Conservation (phyloP, 1,140 invertebrate species). For the Microplitis mediator region DNA sequence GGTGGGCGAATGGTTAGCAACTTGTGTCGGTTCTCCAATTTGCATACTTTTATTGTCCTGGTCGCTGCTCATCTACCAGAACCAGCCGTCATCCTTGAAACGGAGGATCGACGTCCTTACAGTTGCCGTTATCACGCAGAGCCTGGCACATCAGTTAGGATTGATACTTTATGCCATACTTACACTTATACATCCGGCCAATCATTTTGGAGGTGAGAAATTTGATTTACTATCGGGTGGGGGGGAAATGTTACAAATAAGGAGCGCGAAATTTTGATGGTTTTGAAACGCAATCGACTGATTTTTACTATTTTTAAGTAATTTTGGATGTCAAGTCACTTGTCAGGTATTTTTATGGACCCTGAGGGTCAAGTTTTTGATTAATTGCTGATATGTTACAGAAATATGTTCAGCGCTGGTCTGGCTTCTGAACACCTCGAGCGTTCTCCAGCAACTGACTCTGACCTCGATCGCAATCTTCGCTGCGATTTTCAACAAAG, state of each 20-base stretch:
- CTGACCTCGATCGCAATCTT: slow-evolving; percentile 63
- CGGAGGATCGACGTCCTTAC: slow-evolving; percentile 66
- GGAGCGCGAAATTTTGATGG: too few relatives aligned
- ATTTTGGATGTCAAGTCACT: neutral
- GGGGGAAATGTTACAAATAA: too few relatives aligned
- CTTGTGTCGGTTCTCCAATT: slow-evolving; percentile 63
- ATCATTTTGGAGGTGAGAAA: slow-evolving; percentile 53
- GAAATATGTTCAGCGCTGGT: slow-evolving; percentile 61
- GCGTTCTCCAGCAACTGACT: slow-evolving; percentile 65
- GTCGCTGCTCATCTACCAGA: slow-evolving; percentile 63
- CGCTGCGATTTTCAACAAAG: slow-evolving; percentile 58
- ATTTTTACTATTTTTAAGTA: neutral
- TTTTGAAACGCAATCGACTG: neutral
- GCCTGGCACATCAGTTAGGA: slow-evolving; percentile 60
- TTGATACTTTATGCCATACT: slow-evolving; percentile 61
- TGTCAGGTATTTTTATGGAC: neutral
- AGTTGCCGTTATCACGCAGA: slow-evolving; percentile 59
- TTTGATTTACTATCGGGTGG: neutral
- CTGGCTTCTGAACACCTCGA: slow-evolving; percentile 62
- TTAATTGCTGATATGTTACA: slow-evolving; percentile 35
- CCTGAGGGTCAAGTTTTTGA: slow-evolving; percentile 20
- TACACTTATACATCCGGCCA: slow-evolving; percentile 59
- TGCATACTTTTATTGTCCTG: slow-evolving; percentile 61
- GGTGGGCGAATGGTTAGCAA: slow-evolving; percentile 61
- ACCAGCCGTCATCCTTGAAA: slow-evolving; percentile 60